These are phyloP conservation scores for Spinibarbus caldwelli DNA, from an alignment of 2,797 vertebrate genomes.

Conservation along the genomic window DNA sequence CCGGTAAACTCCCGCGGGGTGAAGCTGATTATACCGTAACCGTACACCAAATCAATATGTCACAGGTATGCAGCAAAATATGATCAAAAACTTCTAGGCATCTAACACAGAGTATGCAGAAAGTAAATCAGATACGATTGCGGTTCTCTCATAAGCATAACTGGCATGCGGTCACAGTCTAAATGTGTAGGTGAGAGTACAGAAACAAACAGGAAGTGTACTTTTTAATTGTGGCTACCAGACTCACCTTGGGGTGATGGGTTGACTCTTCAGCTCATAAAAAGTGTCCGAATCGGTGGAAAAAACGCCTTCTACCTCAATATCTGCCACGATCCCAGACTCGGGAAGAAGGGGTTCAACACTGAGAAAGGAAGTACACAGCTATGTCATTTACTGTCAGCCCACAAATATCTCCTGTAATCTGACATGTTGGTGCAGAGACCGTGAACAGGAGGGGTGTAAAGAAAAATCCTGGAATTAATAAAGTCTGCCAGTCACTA, in stretches of 20 bases:
- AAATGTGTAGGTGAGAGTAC: background rate
- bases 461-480: background rate
- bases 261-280: slow-evolving; percentile 90
- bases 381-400: slow-evolving; percentile 7
- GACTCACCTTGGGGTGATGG: slow-evolving; percentile 76
- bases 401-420: slow-evolving; percentile 11
- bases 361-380: slow-evolving; percentile 65
- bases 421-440: slow-evolving; percentile 1
- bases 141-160: background rate
- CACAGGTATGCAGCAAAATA: background rate
- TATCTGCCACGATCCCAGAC: slow-evolving; percentile 89
- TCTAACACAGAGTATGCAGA: background rate
- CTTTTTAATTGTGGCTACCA: background rate
- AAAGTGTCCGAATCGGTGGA: slow-evolving; percentile 79
- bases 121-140: slow-evolving; percentile 1
- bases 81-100: background rate
- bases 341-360: slow-evolving; percentile 82
- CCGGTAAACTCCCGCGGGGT: background rate
- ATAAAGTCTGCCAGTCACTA: background rate
- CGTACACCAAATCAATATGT: background rate
- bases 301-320: slow-evolving; percentile 82
- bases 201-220: slow-evolving; percentile 26
- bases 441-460: slow-evolving; percentile 3
- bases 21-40: background rate
- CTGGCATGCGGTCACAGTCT: background rate